Evolutionary conservation across 2,797 vertebrate species (phyloP).

Genomic region (Myotis planiceps): DNA sequence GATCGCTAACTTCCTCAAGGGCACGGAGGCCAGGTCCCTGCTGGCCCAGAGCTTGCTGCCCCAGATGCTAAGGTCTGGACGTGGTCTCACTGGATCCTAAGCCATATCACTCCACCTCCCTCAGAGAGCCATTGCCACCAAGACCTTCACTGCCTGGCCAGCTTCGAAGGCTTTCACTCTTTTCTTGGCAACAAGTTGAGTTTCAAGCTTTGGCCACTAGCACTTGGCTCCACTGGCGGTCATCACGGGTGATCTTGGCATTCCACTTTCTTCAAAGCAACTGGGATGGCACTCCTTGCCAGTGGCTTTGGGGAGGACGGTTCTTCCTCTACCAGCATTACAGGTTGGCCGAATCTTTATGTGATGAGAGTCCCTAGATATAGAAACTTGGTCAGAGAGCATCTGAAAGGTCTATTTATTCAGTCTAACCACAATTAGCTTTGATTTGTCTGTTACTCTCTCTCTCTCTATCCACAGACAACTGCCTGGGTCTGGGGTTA

Average conservation of each 20-base stretch:
- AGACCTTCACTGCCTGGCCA: rapidly evolving
- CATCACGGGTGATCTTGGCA: neutral
- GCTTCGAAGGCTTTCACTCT: neutral
- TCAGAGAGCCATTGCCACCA: neutral
- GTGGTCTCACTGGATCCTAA: rapidly evolving
- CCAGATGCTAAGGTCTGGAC: neutral
- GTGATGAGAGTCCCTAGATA: neutral
- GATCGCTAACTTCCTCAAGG: neutral
- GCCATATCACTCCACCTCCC: rapidly evolving
- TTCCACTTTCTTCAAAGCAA: neutral
- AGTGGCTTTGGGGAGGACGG: neutral
- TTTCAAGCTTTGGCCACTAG: neutral
- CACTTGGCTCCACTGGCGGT: neutral
- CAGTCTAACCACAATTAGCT: neutral
- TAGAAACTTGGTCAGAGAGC: neutral
- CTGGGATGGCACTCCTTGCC: rapidly evolving
- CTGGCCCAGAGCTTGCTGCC: neutral
- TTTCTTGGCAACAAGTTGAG: neutral
- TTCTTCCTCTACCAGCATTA: rapidly evolving
- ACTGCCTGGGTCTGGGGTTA: neutral
- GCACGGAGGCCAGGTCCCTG: neutral
- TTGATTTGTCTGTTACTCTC: neutral
- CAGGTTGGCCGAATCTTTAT: neutral
- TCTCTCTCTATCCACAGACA: neutral
- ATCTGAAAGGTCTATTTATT: neutral